These are phyloP conservation scores for Coremacera marginata DNA, from an alignment of 2,888 invertebrate genomes.

Conservation along the genomic window DNA sequence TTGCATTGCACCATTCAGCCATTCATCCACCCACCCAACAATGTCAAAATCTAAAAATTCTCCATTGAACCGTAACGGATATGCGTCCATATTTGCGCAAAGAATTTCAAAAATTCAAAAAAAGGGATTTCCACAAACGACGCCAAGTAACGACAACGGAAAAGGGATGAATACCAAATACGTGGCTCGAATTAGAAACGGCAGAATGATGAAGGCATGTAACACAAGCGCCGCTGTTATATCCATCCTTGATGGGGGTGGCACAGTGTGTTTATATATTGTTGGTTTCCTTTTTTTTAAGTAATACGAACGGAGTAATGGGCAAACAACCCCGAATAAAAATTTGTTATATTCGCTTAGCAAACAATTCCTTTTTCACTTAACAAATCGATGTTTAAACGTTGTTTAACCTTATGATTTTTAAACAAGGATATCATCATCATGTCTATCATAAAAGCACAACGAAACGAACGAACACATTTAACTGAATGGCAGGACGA, in stretches of 20 bases:
- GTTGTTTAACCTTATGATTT: slow-evolving; percentile 54
- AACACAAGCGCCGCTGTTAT: not conserved
- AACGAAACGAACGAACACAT: too few relatives aligned
- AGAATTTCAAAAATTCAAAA: slow-evolving; percentile 29
- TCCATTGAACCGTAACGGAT: slow-evolving; percentile 29
- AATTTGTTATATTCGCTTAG: slow-evolving; percentile 59
- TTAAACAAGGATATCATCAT: slow-evolving; percentile 39
- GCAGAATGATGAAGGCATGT: not conserved
- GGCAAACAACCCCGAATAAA: slow-evolving; percentile 39
- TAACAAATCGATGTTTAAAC: slow-evolving; percentile 67
- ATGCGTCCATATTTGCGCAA: slow-evolving; percentile 35
- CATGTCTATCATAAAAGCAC: slow-evolving; percentile 24
- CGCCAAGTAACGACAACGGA: not conserved
- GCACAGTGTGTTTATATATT: not conserved
- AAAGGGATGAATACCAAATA: slow-evolving; percentile 33
- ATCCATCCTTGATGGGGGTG: not conserved
- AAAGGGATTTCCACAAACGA: slow-evolving; percentile 1
- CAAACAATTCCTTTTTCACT: slow-evolving; percentile 63
- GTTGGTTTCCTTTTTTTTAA: not conserved
- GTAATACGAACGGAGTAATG: not conserved
- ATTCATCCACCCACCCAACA: not conserved
- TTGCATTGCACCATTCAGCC: not conserved
- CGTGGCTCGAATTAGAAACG: slow-evolving; percentile 2
- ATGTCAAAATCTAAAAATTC: slow-evolving; percentile 5
- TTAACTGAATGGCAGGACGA: too few relatives aligned